Percentiles rank a stretch among this genome's conserved stretches.
These are phyloP conservation scores for Hypothenemus hampei DNA, from an alignment of 1,140 invertebrate genomes.

Conservation along the genomic window DNA sequence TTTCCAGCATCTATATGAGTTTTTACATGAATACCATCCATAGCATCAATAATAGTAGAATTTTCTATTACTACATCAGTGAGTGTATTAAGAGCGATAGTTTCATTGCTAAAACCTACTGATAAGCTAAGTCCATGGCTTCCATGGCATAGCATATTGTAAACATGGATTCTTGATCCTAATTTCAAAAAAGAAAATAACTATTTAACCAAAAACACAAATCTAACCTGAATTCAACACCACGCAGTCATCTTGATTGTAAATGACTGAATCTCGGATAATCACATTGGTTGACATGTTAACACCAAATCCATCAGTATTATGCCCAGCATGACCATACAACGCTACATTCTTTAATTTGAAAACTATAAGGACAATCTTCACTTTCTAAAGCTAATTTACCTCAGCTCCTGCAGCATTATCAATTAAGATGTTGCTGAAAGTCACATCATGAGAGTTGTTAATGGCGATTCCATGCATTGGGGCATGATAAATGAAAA, in stretches of 20 bases:
- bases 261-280: slow-evolving; percentile 9
- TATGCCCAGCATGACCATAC: slow-evolving; percentile 11
- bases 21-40: slow-evolving; percentile 27
- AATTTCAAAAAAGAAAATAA: background rate
- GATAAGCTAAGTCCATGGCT: slow-evolving; percentile 26
- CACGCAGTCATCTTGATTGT: slow-evolving; percentile 23
- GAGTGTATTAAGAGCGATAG: slow-evolving; percentile 9
- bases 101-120: slow-evolving; percentile 10
- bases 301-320: slow-evolving; percentile 22
- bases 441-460: slow-evolving; percentile 10
- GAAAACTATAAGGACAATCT: background rate
- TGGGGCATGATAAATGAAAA: slow-evolving; percentile 6
- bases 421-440: slow-evolving; percentile 12
- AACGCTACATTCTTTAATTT: slow-evolving; percentile 6
- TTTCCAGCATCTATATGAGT: slow-evolving; percentile 15
- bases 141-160: slow-evolving; percentile 16
- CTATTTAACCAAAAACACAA: background rate
- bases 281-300: slow-evolving; percentile 3
- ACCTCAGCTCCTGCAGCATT: slow-evolving; percentile 7
- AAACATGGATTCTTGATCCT: slow-evolving; percentile 19
- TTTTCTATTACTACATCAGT: slow-evolving; percentile 14
- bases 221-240: slow-evolving; percentile 16
- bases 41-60: slow-evolving; percentile 13
- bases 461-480: slow-evolving; percentile 12
- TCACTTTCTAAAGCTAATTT: background rate